Evolutionary conservation across 2,113 vertebrate species (phyloP).

Genomic region (Sinocyclocheilus anophthalmus): DNA sequence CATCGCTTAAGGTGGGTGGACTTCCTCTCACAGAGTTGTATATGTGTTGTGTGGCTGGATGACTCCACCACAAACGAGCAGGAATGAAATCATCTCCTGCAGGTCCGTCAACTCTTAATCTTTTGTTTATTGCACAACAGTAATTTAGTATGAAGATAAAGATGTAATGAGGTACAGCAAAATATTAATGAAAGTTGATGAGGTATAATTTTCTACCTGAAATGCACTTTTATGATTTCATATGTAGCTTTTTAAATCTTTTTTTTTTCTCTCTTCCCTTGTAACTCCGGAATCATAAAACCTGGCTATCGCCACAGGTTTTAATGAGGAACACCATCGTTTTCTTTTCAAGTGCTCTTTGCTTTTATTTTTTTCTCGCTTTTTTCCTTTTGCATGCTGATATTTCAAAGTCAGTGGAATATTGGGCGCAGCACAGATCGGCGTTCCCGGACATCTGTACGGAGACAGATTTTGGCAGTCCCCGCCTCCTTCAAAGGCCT

Average conservation of each 20-base stretch:
- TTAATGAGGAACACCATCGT: conserved; percentile 14
- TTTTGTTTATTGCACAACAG: background rate
- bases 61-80: conserved; percentile 13
- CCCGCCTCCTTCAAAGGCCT: conserved; percentile 56
- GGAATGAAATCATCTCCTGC: conserved; percentile 42
- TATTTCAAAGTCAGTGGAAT: conserved; percentile 48
- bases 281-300: conserved; percentile 3
- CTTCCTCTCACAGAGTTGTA: conserved; percentile 34
- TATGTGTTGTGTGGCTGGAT: background rate
- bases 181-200: background rate
- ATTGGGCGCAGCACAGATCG: conserved; percentile 47
- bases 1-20: conserved; percentile 27
- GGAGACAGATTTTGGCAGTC: conserved; percentile 50
- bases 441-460: conserved; percentile 52
- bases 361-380: conserved; percentile 1
- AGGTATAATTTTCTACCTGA: background rate
- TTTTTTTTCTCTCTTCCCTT: background rate
- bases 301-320: background rate
- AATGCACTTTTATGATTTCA: background rate
- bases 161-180: background rate
- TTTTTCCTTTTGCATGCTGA: conserved; percentile 30
- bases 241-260: background rate
- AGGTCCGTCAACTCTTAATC: conserved; percentile 36
- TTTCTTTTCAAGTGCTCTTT: conserved; percentile 17
- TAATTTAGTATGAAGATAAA: background rate